Evolutionary conservation across 1,140 invertebrate species (phyloP).

Genomic region (Liolophura sinensis): DNA sequence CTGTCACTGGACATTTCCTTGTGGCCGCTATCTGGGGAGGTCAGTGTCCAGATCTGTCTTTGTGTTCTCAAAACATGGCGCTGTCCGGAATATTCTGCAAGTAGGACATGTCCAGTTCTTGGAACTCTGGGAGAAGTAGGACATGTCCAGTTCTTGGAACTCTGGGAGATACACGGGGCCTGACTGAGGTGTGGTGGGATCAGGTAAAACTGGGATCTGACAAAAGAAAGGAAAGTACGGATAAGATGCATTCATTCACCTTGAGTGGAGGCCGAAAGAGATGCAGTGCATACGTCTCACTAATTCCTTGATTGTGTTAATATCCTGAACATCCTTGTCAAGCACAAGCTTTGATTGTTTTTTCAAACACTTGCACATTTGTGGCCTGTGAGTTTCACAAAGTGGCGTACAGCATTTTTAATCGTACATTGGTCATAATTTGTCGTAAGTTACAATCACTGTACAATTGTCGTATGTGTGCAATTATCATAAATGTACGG

Average conservation of each 20-base stretch:
- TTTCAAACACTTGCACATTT: too few species aligned
- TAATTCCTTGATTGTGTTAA: too few species aligned
- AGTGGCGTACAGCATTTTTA: too few species aligned
- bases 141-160: conserved; percentile 15
- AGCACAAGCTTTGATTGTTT: too few species aligned
- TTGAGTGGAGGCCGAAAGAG: neutral
- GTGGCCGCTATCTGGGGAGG: conserved; percentile 49
- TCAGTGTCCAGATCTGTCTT: conserved; percentile 38
- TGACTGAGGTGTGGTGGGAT: conserved; percentile 39
- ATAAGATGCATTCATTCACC: neutral
- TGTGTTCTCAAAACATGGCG: conserved; percentile 30
- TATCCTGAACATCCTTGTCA: too few species aligned
- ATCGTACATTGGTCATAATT: too few species aligned
- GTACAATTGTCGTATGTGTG: too few species aligned
- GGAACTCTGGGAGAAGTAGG: conserved; percentile 4
- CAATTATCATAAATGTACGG: too few species aligned
- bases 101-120: conserved; percentile 27
- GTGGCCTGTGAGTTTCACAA: too few species aligned
- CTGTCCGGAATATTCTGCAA: conserved; percentile 22
- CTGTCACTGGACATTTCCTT: conserved; percentile 50
- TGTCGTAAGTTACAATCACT: too few species aligned
- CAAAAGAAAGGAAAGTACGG: conserved; percentile 1
- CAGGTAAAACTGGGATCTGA: conserved; percentile 38
- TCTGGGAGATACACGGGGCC: conserved; percentile 39
- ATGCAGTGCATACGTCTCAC: too few species aligned